Conservation (phyloP, 2,113 vertebrate genomes). For the Thymallus thymallus region DNA sequence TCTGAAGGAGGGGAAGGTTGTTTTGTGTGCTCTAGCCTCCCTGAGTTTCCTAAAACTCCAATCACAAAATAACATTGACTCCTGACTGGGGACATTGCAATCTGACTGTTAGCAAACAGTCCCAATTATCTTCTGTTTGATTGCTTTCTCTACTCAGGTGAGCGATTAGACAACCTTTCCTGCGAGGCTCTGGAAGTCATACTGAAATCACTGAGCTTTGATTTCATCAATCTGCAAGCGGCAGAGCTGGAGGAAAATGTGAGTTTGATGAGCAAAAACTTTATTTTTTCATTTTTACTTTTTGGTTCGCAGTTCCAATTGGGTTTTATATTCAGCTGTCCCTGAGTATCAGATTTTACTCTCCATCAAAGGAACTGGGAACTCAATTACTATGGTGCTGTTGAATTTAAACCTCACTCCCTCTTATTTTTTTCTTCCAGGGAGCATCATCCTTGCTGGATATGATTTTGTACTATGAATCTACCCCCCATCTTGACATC, state of each 20-base stretch:
- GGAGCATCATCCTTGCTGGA: conserved; percentile 77
- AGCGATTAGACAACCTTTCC: conserved; percentile 74
- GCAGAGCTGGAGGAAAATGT: conserved; percentile 79
- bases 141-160: conserved; percentile 73
- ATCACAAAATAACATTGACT: conserved; percentile 17
- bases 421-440: conserved; percentile 56
- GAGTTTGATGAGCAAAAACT: conserved; percentile 70
- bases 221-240: conserved; percentile 78
- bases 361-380: conserved; percentile 45
- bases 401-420: conserved; percentile 57
- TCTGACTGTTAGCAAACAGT: conserved; percentile 52
- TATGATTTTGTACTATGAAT: conserved; percentile 80
- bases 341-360: conserved; percentile 59
- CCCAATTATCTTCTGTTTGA: conserved; percentile 68
- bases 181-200: conserved; percentile 80
- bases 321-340: conserved; percentile 65
- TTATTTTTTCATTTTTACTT: conserved; percentile 42
- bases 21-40: conserved; percentile 44
- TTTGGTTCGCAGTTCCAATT: no score
- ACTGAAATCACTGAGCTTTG: conserved; percentile 77
- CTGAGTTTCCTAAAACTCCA: conserved; percentile 40
- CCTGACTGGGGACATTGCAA: conserved; percentile 56
- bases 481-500: conserved; percentile 74
- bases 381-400: conserved; percentile 64
- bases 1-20: conserved; percentile 47